Base-by-base conservation (phyloP, 1,140 invertebrate genomes). In the Drosophila chauvacae region DNA sequence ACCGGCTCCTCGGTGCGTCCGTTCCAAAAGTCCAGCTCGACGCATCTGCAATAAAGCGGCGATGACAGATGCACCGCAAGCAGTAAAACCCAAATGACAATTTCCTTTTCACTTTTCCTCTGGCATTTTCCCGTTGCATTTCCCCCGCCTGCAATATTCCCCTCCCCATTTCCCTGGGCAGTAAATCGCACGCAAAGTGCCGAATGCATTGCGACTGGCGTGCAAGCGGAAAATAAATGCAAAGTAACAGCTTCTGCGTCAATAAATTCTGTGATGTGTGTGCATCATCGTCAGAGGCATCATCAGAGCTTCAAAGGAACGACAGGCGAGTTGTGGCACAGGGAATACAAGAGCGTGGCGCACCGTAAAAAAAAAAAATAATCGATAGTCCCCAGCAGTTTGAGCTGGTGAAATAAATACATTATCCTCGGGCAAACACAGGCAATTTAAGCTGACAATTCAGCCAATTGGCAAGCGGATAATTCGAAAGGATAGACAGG, bases 11-110 rank as follows among this genome's bases (percentile, higher is more conserved):
- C 98, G 35, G 96, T 96, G 79, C 96, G 95, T 1, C 98, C 97
- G 92, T 99, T 99, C 98, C 98, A 99, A 93, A 99, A 99, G 94
- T 99, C 98, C 73, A 99, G 94, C 92, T 99, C 98, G 1, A 99
- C 97, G 93, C 98, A 99, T 84, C 92, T 93, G 71, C 33, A 55
- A 23, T 16, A 53, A 33, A 39, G 28, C 50, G 13, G n/a, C 28
- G 20, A 53, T 23, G 30, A 47, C 33, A 5, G 51, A 51, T 20
- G 39, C 62, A 18, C 39, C 53, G 35, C 53, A 56, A 11, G 53
- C 35, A 39, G 14, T 70, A 90, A 81, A 84, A 63, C 37, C 14
- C 9, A 79, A 79, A 64, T 73, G 80, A 53, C 51, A 55, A 56
- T 74, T 74, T 74, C 70, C 26, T 30, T 64, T 37, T 62, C 64